phyloP scores from a whole-genome alignment of 2,888 invertebrate species.

The Molorchus minor region DNA sequence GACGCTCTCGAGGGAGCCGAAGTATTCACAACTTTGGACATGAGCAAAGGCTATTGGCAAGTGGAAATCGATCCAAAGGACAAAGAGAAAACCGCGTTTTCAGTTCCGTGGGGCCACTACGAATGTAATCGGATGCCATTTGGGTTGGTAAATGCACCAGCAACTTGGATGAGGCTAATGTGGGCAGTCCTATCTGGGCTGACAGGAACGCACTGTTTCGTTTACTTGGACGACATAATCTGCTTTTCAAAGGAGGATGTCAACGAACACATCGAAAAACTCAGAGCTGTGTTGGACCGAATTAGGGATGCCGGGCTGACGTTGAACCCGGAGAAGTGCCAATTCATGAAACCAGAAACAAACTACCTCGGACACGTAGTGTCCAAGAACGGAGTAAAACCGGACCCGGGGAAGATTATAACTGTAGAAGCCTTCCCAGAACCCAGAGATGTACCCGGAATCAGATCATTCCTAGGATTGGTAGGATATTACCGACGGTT shows the following conservation, averaged over 20 bases:
- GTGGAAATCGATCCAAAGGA: slow-evolving; percentile 31
- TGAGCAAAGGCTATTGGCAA: slow-evolving; percentile 39
- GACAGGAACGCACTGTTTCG: slow-evolving; percentile 31
- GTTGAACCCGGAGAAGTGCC: slow-evolving; percentile 41
- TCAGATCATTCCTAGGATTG: slow-evolving; percentile 42
- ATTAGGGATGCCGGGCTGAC: slow-evolving; percentile 32
- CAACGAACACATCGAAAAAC: slow-evolving; percentile 31
- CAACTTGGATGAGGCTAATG: slow-evolving; percentile 50
- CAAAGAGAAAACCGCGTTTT: slow-evolving; percentile 39
- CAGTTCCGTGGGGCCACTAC: slow-evolving; percentile 44
- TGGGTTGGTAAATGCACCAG: slow-evolving; percentile 47
- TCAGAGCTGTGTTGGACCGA: slow-evolving; percentile 33
- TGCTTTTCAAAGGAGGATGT: slow-evolving; percentile 24
- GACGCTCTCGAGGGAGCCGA: slow-evolving; percentile 33
- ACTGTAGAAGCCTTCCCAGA: slow-evolving; percentile 26
- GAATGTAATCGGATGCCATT: slow-evolving; percentile 49
- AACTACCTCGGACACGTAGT: slow-evolving; percentile 32
- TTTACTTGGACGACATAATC: slow-evolving; percentile 43
- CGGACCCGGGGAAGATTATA: no score
- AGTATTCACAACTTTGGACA: slow-evolving; percentile 35
- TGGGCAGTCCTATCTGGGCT: slow-evolving; percentile 43
- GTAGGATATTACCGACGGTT: slow-evolving; percentile 33
- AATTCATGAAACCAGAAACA: slow-evolving; percentile 33
- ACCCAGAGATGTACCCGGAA: slow-evolving; percentile 27
- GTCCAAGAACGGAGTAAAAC: slow-evolving; percentile 25